Conservation (phyloP, 2,888 invertebrate genomes). For the Ormyrus thymus region DNA sequence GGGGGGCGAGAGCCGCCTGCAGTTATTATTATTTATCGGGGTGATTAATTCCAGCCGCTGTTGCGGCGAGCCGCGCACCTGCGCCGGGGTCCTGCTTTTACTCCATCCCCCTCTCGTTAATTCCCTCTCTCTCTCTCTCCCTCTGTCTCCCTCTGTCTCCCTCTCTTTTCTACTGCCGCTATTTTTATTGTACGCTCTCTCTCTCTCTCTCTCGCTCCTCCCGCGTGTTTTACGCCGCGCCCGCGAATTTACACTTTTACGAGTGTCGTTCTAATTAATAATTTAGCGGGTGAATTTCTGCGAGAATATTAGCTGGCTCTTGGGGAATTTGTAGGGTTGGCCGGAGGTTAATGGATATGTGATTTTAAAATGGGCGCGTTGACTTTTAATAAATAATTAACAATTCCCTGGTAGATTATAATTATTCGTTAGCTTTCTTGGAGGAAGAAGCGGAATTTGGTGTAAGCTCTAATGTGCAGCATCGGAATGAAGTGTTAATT, state of each 20-base stretch:
- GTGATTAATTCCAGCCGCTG: conserved; percentile 71
- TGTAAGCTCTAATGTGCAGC: too few species aligned
- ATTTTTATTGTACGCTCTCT: neutral
- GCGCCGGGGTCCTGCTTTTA: conserved; percentile 22
- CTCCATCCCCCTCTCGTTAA: conserved; percentile 6
- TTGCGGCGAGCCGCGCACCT: conserved; percentile 66
- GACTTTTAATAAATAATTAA: too few species aligned
- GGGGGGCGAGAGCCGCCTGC: conserved; percentile 56
- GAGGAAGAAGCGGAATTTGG: too few species aligned
- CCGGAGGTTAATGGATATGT: too few species aligned
- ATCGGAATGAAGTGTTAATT: too few species aligned
- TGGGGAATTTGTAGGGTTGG: too few species aligned
- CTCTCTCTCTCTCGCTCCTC: too few species aligned
- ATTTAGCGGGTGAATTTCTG: neutral
- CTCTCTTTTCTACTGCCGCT: neutral
- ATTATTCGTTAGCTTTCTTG: too few species aligned
- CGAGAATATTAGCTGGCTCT: too few species aligned
- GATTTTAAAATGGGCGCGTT: too few species aligned
- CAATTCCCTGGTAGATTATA: too few species aligned
- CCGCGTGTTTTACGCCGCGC: neutral
- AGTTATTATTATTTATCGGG: conserved; percentile 74
- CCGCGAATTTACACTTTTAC: conserved; percentile 15
- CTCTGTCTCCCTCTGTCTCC: neutral
- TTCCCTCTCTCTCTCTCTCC: conserved; percentile 3
- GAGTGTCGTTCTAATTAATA: neutral